Evolutionary conservation across 2,797 vertebrate species (phyloP).

Genomic region (Chaenodraco wilsoni): DNA sequence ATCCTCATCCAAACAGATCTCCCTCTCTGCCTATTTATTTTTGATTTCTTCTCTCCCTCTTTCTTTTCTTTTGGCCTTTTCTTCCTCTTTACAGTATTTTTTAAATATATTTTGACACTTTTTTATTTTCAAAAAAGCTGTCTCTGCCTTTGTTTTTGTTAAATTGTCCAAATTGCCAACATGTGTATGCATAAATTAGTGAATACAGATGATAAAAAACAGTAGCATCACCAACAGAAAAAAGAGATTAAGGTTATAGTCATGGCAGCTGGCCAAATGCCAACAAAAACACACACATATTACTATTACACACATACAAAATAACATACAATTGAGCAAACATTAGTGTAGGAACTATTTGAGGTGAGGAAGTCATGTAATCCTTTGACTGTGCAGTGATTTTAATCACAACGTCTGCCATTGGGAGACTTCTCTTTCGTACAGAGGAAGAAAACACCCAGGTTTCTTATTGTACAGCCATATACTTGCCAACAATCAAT

Average conservation of each 20-base stretch:
- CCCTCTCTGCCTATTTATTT: too few relatives aligned
- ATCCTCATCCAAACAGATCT: too few relatives aligned
- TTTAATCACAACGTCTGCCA: background rate
- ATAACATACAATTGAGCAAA: background rate
- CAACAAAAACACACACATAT: background rate
- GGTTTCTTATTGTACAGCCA: too few relatives aligned
- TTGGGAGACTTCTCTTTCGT: slow-evolving; percentile 7
- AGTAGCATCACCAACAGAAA: background rate
- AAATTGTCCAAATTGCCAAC: too few relatives aligned
- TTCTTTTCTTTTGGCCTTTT: too few relatives aligned
- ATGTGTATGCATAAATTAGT: too few relatives aligned
- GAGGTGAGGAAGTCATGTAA: background rate
- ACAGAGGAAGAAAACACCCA: slow-evolving; percentile 7
- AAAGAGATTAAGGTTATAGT: background rate
- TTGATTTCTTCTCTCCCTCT: too few relatives aligned
- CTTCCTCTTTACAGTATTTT: too few relatives aligned
- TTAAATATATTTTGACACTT: too few relatives aligned
- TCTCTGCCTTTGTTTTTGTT: too few relatives aligned
- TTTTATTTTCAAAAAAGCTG: too few relatives aligned
- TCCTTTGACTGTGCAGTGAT: background rate
- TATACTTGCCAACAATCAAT: too few relatives aligned
- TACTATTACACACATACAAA: background rate
- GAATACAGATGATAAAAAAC: background rate
- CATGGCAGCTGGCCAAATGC: background rate
- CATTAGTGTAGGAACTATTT: slow-evolving; percentile 1